phyloP scores from a whole-genome alignment of 2,797 vertebrate species.

The Neostethus bicornis region DNA sequence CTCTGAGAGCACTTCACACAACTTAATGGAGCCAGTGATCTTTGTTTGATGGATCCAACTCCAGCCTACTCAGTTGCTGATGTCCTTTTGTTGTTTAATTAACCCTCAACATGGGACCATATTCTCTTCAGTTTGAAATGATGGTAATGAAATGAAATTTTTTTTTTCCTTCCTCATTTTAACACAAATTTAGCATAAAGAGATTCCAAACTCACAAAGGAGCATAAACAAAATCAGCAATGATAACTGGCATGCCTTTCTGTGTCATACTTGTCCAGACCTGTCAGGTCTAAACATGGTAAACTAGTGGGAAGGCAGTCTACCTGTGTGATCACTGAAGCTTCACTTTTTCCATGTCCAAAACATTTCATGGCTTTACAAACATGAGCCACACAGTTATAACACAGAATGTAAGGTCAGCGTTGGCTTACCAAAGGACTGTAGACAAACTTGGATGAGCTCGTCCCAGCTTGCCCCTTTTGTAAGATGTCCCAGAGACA shows the following conservation, averaged over 20 bases:
- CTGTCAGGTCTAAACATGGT: constrained; percentile 3
- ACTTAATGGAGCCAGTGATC: constrained; percentile 70
- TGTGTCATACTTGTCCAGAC: constrained; percentile 27
- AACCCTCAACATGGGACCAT: constrained; percentile 5
- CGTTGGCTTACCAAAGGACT: constrained; percentile 89
- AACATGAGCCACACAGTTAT: not conserved
- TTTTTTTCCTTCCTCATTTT: not conserved
- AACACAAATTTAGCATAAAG: not conserved
- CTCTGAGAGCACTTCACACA: constrained; percentile 77
- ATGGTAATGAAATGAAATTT: not conserved
- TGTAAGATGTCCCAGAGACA: constrained; percentile 86
- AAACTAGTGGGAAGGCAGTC: not conserved
- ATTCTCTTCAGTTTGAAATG: constrained; percentile 7
- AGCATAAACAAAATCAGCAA: constrained; percentile 1
- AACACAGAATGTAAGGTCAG: constrained; percentile 9
- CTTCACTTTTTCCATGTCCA: not conserved
- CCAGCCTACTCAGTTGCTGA: constrained; percentile 50
- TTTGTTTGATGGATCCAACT: constrained; percentile 64
- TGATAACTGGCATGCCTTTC: not conserved
- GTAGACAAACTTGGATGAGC: constrained; percentile 91
- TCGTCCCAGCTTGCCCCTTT: constrained; percentile 94
- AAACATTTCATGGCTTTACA: not conserved
- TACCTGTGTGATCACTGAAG: constrained; percentile 2
- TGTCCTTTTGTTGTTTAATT: constrained; percentile 26
- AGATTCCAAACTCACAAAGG: constrained; percentile 7